phyloP scores from a whole-genome alignment of 2,797 vertebrate species.

The Hozukius guyotensis region DNA sequence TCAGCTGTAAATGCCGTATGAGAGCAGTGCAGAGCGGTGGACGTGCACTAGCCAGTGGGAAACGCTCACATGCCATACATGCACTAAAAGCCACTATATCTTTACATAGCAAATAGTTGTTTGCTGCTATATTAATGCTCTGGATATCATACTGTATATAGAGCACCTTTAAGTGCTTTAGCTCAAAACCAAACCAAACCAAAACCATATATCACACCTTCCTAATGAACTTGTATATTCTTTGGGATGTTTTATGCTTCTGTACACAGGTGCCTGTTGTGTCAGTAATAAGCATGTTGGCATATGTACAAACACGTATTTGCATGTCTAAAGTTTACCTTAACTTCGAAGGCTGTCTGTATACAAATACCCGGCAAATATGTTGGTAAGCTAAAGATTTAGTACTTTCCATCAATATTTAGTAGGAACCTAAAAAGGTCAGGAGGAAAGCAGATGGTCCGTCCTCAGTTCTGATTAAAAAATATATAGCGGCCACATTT shows the following conservation, averaged over 20 bases:
- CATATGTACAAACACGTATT: neutral
- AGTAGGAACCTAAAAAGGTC: neutral
- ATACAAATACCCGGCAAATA: neutral
- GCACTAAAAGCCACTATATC: too few species aligned
- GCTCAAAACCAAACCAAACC: neutral
- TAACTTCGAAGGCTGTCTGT: neutral
- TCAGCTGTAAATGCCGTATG: too few species aligned
- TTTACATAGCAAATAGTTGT: too few species aligned
- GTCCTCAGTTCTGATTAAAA: slow-evolving; percentile 9
- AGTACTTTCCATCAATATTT: slow-evolving; percentile 9
- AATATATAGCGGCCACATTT: neutral
- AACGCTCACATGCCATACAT: too few species aligned
- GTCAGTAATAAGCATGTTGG: neutral
- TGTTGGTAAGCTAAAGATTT: neutral
- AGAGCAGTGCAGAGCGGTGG: too few species aligned
- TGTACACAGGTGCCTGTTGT: neutral
- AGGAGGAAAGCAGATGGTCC: slow-evolving; percentile 5
- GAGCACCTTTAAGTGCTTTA: neutral
- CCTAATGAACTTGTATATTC: neutral
- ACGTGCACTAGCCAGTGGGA: too few species aligned
- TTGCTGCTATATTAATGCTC: too few species aligned
- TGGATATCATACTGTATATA: too few species aligned
- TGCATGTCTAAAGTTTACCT: neutral
- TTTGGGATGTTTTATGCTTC: neutral
- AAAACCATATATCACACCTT: neutral